phyloP scores from a whole-genome alignment of 2,888 invertebrate genomes.

The Apantesis nais region DNA sequence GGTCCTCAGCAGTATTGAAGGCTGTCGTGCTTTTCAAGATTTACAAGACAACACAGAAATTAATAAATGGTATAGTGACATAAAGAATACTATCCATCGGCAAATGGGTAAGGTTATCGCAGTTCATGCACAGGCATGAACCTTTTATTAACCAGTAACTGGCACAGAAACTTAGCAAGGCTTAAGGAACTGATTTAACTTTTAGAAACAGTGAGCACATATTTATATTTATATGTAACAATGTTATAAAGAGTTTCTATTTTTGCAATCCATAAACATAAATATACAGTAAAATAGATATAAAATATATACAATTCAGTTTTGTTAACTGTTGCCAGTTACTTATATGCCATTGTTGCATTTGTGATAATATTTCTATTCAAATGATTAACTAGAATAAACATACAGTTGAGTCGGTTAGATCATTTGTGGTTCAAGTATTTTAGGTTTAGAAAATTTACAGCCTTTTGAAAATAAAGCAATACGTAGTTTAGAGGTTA shows the following conservation, averaged over 20 bases:
- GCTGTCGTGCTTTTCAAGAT: conserved; percentile 95
- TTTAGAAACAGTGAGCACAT: background rate
- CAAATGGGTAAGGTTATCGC: conserved; percentile 83
- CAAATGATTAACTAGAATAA: background rate
- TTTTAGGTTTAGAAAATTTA: background rate
- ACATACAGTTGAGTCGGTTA: background rate
- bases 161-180: conserved; percentile 6
- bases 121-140: conserved; percentile 40
- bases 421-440: background rate
- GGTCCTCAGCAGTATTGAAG: conserved; percentile 96
- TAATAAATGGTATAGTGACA: conserved; percentile 91
- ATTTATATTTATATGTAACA: background rate
- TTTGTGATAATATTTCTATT: background rate
- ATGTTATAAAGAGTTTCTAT: background rate
- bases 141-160: background rate
- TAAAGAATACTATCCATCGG: conserved; percentile 87
- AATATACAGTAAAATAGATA: too few species aligned
- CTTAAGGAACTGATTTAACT: background rate
- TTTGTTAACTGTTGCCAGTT: background rate
- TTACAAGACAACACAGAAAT: conserved; percentile 90
- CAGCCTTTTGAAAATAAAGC: background rate
- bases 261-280: background rate
- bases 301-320: background rate
- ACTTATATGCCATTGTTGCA: background rate
- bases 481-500: background rate